Conservation (phyloP, 2,888 invertebrate genomes). For the Pilophorus perplexus region DNA sequence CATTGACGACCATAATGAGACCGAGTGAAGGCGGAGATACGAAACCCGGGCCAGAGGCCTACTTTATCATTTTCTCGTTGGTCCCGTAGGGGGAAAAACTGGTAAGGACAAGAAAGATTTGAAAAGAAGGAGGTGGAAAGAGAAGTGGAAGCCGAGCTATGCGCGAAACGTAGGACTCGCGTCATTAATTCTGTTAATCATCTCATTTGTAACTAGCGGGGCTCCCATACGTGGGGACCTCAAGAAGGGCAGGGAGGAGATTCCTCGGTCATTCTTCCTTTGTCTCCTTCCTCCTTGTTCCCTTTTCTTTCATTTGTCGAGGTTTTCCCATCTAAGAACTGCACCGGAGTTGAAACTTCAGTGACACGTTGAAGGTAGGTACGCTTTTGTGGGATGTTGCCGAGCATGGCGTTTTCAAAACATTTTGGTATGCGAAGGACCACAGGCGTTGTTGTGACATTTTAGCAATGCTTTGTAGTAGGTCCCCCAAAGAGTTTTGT, state of each 20-base stretch:
- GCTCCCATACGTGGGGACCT: slow-evolving; percentile 34
- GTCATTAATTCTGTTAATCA: slow-evolving; percentile 38
- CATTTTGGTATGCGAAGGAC: too few species aligned
- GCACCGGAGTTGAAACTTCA: too few species aligned
- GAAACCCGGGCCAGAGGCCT: not conserved
- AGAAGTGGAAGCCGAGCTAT: slow-evolving; percentile 22
- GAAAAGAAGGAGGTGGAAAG: not conserved
- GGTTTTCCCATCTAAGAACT: too few species aligned
- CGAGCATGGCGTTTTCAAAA: too few species aligned
- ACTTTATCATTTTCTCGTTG: slow-evolving; percentile 15
- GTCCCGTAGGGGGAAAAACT: slow-evolving; percentile 10
- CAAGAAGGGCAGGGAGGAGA: too few species aligned
- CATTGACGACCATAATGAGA: too few species aligned
- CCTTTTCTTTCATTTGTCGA: not conserved
- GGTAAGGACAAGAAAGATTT: not conserved
- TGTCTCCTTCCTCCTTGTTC: slow-evolving; percentile 19
- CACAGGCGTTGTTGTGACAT: too few species aligned
- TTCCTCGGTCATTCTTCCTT: slow-evolving; percentile 41
- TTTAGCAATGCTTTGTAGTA: too few species aligned
- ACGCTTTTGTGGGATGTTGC: too few species aligned
- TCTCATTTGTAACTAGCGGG: slow-evolving; percentile 38
- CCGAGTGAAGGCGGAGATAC: too few species aligned
- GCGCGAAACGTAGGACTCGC: slow-evolving; percentile 34
- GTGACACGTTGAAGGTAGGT: too few species aligned
- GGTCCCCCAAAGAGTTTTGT: too few species aligned